Conservation (phyloP, 1,140 invertebrate genomes). For the Ceratina australensis region DNA sequence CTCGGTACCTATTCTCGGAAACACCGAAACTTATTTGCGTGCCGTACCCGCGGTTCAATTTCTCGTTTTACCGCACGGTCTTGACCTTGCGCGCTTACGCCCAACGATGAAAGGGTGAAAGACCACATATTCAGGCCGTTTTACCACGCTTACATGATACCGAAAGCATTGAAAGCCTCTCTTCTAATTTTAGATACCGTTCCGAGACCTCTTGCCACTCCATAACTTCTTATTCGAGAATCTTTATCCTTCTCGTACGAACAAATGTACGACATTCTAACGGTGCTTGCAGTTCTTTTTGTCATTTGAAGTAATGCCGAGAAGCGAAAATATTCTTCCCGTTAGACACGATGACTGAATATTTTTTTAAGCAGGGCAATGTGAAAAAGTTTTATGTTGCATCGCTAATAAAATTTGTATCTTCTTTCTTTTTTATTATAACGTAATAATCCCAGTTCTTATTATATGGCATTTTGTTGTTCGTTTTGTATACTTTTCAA, state of each 20-base stretch:
- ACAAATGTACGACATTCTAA: too few species aligned
- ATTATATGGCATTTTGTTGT: neutral
- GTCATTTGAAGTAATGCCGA: too few species aligned
- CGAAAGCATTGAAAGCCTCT: neutral
- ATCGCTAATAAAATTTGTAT: too few species aligned
- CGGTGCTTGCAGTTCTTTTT: too few species aligned
- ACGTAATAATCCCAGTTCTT: too few species aligned
- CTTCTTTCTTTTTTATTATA: too few species aligned
- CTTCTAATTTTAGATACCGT: neutral
- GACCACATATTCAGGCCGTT: neutral
- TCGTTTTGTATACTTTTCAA: neutral
- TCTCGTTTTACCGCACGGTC: neutral
- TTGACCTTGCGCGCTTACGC: slow-evolving; percentile 24
- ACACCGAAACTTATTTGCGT: slow-evolving; percentile 29
- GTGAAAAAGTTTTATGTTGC: too few species aligned
- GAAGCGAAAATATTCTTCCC: too few species aligned
- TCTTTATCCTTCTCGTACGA: too few species aligned
- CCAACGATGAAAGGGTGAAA: slow-evolving; percentile 2
- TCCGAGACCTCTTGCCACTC: neutral
- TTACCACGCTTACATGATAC: neutral
- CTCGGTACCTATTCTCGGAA: neutral
- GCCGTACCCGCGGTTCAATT: slow-evolving; percentile 7
- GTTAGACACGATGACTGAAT: too few species aligned
- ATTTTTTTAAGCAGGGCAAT: too few species aligned
- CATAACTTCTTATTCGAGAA: neutral